Percentiles rank a stretch among this genome's conserved stretches.
Conservation (phyloP, 2,113 vertebrate genomes). For the Crotalus viridis region DNA sequence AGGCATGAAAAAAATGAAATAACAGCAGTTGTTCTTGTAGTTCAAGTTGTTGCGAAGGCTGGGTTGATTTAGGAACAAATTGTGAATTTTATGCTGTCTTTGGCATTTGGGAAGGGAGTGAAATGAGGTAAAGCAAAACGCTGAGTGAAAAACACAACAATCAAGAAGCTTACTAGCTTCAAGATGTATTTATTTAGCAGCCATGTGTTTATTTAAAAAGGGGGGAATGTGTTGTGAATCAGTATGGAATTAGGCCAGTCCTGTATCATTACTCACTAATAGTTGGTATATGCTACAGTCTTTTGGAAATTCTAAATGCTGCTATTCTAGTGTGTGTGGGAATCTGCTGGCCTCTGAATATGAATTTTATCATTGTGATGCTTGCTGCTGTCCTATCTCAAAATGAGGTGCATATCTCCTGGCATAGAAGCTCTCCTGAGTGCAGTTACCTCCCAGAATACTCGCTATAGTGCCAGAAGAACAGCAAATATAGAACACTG, state of each 20-base stretch:
- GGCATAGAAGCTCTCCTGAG: conserved; percentile 15
- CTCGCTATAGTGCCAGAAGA: conserved; percentile 19
- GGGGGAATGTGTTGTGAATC: background rate
- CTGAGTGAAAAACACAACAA: background rate
- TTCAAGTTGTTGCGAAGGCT: background rate
- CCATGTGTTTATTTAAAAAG: background rate
- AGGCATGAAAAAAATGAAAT: conserved; percentile 16
- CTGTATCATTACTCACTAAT: background rate
- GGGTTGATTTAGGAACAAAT: background rate
- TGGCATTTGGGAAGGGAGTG: background rate
- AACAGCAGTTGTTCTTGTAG: conserved; percentile 12
- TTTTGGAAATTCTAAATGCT: background rate
- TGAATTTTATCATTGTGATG: background rate
- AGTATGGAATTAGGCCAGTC: background rate
- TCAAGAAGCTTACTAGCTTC: background rate
- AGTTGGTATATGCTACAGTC: background rate
- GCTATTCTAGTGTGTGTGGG: background rate
- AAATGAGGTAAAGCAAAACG: background rate
- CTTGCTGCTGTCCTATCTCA: background rate
- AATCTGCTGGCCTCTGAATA: background rate
- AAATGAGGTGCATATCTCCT: background rate
- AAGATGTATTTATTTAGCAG: background rate
- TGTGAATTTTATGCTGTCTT: background rate
- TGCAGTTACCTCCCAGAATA: conserved; percentile 26
- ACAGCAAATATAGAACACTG: background rate